A percentile compares a stretch with the other conserved stretches of the same genome.
These are phyloP conservation scores for Hypocryptadius cinnamomeus DNA, from an alignment of 2,113 vertebrate species.

Conservation along the genomic window DNA sequence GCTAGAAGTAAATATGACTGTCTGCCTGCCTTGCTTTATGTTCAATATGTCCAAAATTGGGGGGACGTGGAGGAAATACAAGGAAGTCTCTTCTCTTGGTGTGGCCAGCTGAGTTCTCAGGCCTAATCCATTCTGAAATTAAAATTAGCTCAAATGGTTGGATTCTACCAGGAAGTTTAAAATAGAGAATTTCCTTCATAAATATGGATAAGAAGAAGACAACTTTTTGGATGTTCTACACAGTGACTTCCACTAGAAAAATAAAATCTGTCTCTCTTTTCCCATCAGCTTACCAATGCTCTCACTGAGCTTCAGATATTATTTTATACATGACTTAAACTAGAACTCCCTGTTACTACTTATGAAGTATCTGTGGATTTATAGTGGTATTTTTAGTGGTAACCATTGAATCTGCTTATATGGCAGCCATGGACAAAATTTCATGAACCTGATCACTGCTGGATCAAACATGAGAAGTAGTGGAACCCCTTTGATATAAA, in stretches of 20 bases:
- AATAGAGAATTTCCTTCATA: slow-evolving; percentile 45
- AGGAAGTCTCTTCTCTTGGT: slow-evolving; percentile 27
- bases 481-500: neutral
- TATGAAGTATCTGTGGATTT: neutral
- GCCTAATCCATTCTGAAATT: slow-evolving; percentile 42
- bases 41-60: neutral
- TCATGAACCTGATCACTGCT: neutral
- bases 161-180: slow-evolving; percentile 17
- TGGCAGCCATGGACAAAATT: neutral
- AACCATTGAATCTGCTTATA: neutral
- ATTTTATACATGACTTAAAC: neutral
- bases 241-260: neutral
- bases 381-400: neutral
- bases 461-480: neutral
- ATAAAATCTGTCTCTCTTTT: neutral
- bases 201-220: slow-evolving; percentile 32
- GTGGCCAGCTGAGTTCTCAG: slow-evolving; percentile 14
- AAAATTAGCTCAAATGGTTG: slow-evolving; percentile 27
- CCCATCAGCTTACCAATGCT: neutral
- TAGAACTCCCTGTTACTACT: neutral
- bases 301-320: neutral
- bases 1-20: slow-evolving; percentile 17
- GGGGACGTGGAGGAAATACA: neutral
- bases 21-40: slow-evolving; percentile 29
- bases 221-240: slow-evolving; percentile 26